Evolutionary conservation across 2,888 invertebrate species (phyloP), one percentile per base, ranked within the genome.

Genomic region (Parnassius orleans): DNA sequence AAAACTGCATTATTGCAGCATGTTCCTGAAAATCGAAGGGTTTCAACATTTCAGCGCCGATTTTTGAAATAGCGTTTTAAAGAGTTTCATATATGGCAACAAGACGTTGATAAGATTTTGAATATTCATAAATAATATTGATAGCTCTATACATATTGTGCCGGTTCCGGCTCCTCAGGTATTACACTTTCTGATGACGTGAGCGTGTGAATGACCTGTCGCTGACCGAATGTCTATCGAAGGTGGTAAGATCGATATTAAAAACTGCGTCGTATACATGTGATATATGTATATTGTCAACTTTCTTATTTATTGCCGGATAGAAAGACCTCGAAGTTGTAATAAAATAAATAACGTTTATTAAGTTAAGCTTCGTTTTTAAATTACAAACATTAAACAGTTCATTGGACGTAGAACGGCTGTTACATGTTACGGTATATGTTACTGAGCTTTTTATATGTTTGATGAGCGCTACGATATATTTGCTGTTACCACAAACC

Each of bases 161-260:
- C 60, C 19, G 42, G 60, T 54, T 50, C 10, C 41, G 33, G 9
- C n/a, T 15, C 14, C 11, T n/a, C 50, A 55, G 43, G 54, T 58
- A 55, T 60, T 12, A 46, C 46, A 54, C 54, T 48, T 60, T 53
- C 54, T 19, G 72, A 73, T 66, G 71, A 72, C 68, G 72, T 67
- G 64, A 53, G 52, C 68, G 65, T 72, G 81, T 84, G 80, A 85
- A 82, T 70, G 83, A 83, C 83, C 84, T 77, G 74, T 64, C 71
- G 64, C 63, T 74, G 75, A 78, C 78, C 76, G 74, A 77, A 77
- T 74, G 72, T 71, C 53, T 56, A 56, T 59, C 61, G 62, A 61
- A 69, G 59, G 64, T 33, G 33, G 64, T 66, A 66, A 69, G 66
- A 66, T 66, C 69, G 65, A 61, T 69, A 68, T 61, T 68, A 60